A percentile compares a stretch with the other conserved stretches of the same genome.
phyloP scores from a whole-genome alignment of 2,797 vertebrate genomes.

The Podarcis lilfordi region DNA sequence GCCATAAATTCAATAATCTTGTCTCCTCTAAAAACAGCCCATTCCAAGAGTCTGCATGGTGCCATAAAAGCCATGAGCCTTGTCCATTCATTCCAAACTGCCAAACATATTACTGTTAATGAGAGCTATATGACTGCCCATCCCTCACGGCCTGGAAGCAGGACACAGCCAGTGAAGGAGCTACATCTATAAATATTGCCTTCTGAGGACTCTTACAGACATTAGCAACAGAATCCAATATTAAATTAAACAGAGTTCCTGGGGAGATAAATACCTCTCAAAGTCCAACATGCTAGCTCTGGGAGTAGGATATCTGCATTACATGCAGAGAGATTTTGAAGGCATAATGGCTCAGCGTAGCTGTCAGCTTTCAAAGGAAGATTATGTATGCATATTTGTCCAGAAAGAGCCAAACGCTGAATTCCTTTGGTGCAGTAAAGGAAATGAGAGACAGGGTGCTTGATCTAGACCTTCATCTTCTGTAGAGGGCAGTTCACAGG shows the following conservation, averaged over 20 bases:
- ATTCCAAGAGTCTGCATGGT: constrained; percentile 1
- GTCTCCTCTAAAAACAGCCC: constrained; percentile 2
- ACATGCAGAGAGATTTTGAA: constrained; percentile 12
- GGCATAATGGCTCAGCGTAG: constrained; percentile 21
- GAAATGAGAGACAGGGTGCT: accelerated
- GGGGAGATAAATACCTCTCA: constrained; percentile 27
- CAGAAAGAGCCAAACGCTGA: constrained; percentile 7
- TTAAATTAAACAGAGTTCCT: neutral
- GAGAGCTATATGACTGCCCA: neutral
- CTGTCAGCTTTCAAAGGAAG: constrained; percentile 24
- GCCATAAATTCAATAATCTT: neutral
- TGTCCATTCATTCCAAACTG: neutral
- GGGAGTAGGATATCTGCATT: constrained; percentile 11
- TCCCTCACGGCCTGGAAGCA: neutral
- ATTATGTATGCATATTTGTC: neutral
- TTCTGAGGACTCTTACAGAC: constrained; percentile 17
- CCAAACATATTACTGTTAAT: constrained; percentile 16
- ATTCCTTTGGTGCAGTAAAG: neutral
- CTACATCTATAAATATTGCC: neutral
- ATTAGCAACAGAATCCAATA: constrained; percentile 25
- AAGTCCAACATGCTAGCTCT: constrained; percentile 25
- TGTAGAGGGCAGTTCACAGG: neutral
- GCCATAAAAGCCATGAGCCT: neutral
- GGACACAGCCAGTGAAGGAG: neutral
- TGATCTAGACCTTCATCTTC: neutral